These are phyloP conservation scores for Heteronetta atricapilla DNA, from an alignment of 2,113 vertebrate genomes.

Conservation along the genomic window DNA sequence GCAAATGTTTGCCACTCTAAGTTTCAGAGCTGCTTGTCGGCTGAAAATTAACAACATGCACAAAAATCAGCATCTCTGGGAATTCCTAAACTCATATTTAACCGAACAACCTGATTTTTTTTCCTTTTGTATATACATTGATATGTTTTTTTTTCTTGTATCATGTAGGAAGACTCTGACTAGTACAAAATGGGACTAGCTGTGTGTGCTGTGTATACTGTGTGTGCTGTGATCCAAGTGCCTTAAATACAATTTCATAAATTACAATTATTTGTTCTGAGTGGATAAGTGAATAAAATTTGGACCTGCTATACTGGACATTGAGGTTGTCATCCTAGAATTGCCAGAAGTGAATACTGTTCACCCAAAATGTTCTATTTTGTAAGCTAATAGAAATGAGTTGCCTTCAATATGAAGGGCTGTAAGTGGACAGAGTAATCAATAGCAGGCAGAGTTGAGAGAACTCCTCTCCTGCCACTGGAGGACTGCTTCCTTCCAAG, in stretches of 20 bases:
- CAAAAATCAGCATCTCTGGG: constrained; percentile 4
- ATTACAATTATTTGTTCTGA: not conserved
- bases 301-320: not conserved
- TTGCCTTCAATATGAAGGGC: not conserved
- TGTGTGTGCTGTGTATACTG: not conserved
- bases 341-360: not conserved
- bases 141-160: not conserved
- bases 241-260: not conserved
- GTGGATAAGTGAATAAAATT: not conserved
- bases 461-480: not conserved
- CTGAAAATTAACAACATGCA: constrained; percentile 12
- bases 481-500: not conserved
- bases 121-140: not conserved
- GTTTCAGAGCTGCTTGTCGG: constrained; percentile 15
- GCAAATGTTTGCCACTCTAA: constrained; percentile 8
- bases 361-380: not conserved
- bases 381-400: not conserved
- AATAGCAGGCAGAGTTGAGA: not conserved
- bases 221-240: not conserved
- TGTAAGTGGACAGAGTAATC: not conserved
- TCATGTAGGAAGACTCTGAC: not conserved
- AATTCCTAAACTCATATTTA: not conserved
- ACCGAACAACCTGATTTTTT: not conserved
- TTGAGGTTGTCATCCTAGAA: not conserved
- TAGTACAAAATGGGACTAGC: not conserved